Conservation (phyloP, 2,888 invertebrate species). For the Aleiodes leptofemur region DNA sequence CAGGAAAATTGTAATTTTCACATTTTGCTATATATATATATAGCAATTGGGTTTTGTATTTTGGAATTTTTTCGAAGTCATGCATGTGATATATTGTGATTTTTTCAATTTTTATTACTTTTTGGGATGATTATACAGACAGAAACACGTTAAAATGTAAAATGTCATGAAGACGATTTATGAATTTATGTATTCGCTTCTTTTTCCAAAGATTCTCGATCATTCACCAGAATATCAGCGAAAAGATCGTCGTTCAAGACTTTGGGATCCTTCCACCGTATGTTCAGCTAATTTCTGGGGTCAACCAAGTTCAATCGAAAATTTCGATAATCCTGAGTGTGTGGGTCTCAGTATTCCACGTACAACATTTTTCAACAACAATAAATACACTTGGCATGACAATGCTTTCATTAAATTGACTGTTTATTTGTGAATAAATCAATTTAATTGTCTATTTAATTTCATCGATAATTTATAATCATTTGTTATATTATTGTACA, state of each 20-base stretch:
- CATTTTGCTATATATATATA: too few species aligned
- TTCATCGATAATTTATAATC: constrained; percentile 2
- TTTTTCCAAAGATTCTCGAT: constrained; percentile 60
- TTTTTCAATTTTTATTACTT: too few species aligned
- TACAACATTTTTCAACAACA: constrained; percentile 61
- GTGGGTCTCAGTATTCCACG: constrained; percentile 73
- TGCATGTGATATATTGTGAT: too few species aligned
- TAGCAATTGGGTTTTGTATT: too few species aligned
- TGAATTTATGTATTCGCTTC: neutral
- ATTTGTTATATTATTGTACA: too few species aligned
- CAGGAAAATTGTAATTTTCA: too few species aligned
- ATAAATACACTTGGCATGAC: constrained; percentile 69
- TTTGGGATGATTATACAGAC: too few species aligned
- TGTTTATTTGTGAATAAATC: constrained; percentile 67
- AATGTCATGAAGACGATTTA: neutral
- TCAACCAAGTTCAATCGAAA: constrained; percentile 64
- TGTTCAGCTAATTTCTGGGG: constrained; percentile 74
- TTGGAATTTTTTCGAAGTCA: too few species aligned
- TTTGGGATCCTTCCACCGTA: constrained; percentile 73
- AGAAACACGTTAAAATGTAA: too few species aligned
- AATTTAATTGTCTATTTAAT: neutral
- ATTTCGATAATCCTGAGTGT: constrained; percentile 72
- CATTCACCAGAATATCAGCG: constrained; percentile 52
- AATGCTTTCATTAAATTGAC: constrained; percentile 70
- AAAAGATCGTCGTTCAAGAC: constrained; percentile 67